phyloP scores from a whole-genome alignment of 2,888 invertebrate genomes.

The Drosophila picticornis region DNA sequence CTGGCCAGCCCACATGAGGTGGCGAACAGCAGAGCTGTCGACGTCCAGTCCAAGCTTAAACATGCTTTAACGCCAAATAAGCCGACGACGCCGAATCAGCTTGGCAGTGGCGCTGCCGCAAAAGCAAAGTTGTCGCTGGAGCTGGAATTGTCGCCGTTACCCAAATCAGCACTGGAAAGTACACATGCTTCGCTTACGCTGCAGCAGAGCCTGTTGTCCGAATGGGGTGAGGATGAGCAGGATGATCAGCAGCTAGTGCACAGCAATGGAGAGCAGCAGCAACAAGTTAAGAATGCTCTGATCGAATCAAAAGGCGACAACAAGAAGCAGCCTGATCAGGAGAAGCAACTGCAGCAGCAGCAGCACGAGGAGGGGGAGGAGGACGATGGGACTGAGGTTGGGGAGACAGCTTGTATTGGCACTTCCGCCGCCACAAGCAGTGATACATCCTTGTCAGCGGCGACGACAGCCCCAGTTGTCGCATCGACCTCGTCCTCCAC shows the following conservation, averaged over 20 bases:
- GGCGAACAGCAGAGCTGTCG: too few relatives aligned
- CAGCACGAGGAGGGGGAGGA: neutral
- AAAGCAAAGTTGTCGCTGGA: too few relatives aligned
- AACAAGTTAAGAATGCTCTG: neutral
- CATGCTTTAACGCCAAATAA: neutral
- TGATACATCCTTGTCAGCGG: neutral
- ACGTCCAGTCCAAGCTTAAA: neutral
- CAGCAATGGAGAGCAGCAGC: neutral
- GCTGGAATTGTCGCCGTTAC: too few relatives aligned
- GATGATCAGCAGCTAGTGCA: neutral
- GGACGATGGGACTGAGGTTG: neutral
- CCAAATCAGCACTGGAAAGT: neutral
- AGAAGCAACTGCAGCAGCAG: neutral
- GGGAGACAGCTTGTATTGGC: neutral
- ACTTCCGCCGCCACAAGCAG: neutral
- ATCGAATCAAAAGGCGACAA: neutral
- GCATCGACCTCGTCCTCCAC: neutral
- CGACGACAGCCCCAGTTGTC: neutral
- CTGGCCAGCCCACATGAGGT: neutral
- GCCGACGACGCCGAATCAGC: neutral
- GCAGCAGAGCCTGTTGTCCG: constrained; percentile 90
- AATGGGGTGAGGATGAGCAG: constrained; percentile 90
- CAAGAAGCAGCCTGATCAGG: neutral
- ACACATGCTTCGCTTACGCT: constrained; percentile 85
- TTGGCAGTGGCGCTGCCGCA: neutral